These are phyloP conservation scores for Agriopis marginaria DNA, from an alignment of 2,888 invertebrate species.

Conservation along the genomic window DNA sequence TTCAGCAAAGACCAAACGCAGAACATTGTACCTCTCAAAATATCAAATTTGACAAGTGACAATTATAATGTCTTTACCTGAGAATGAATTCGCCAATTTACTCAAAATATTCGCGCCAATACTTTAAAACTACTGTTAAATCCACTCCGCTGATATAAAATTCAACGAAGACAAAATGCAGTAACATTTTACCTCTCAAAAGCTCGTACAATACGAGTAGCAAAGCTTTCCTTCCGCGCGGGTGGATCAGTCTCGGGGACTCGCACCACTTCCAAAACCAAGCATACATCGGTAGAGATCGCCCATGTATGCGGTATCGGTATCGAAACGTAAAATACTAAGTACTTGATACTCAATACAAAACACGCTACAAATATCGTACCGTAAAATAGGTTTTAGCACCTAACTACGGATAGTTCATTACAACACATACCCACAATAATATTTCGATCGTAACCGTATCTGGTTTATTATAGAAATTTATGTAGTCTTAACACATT, in stretches of 20 bases:
- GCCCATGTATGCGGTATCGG: neutral
- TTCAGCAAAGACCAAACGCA: conserved; percentile 32
- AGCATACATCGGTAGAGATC: conserved; percentile 22
- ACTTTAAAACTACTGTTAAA: conserved; percentile 19
- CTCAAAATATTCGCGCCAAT: conserved; percentile 3
- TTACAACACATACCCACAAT: too few species aligned
- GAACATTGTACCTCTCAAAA: conserved; percentile 32
- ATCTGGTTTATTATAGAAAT: too few species aligned
- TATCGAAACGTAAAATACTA: neutral
- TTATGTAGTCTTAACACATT: too few species aligned
- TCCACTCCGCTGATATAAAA: conserved; percentile 22
- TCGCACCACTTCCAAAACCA: conserved; percentile 27
- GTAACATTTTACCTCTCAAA: conserved; percentile 36
- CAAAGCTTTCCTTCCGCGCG: conserved; percentile 37
- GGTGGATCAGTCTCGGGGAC: conserved; percentile 28
- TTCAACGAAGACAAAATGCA: conserved; percentile 34
- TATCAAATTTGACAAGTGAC: neutral
- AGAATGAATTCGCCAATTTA: neutral
- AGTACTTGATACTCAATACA: neutral
- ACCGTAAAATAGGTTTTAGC: neutral
- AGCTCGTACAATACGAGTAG: conserved; percentile 30
- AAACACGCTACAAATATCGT: neutral
- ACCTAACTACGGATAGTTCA: too few species aligned
- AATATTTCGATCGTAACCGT: too few species aligned
- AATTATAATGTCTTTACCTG: neutral